Base-by-base conservation (phyloP, 2,797 vertebrate genomes). In the Phataginus tetradactyla region DNA sequence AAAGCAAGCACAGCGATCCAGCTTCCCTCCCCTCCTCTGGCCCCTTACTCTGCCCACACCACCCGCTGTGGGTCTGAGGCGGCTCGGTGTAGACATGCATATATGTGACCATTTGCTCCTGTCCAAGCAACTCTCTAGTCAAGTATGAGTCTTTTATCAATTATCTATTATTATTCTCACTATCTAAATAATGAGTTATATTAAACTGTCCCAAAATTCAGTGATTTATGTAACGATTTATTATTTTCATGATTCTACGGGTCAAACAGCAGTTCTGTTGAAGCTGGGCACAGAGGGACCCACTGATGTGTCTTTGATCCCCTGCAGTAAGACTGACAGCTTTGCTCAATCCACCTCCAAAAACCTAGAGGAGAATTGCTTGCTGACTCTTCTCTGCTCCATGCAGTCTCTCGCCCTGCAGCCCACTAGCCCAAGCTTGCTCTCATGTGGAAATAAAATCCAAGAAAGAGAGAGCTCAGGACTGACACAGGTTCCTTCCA, bases 1-100 rank as follows among this genome's bases (percentile, higher is more conserved):
- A 55, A 53, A 55, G 25, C 3, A 39, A 57, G 57, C 20, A 4
- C 5, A 7, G 21, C 10, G 14, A 25, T 4, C 29, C 68, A 57
- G 15, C 34, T 55, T 51, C 51, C 53, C 27, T 64, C 34, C 0
- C 0, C 21, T 25, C 14, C 25, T 9, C 42, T 0, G 5, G 13
- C 18, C 17, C 53, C 39, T 34, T 57, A 7, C 63, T 59, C 17
- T n/a, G 69, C n/a, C 71, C 61, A 10, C 87, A 25, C 18, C 2
- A 2, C 29, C 53, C 20, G 0, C 1, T 9, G 0, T 13, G 37
- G n/a, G 5, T 78, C 88, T 49, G 79, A 12, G 49, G 15, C 18
- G 6, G 61, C 18, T 81, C 32, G 18, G 61, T 5, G 2, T 18
- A 9, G 39, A 29, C 8, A 6, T 0, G 8, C 32, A 12, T n/a